Base-by-base conservation (phyloP, 1,140 invertebrate genomes). In the Theocolax elegans region DNA sequence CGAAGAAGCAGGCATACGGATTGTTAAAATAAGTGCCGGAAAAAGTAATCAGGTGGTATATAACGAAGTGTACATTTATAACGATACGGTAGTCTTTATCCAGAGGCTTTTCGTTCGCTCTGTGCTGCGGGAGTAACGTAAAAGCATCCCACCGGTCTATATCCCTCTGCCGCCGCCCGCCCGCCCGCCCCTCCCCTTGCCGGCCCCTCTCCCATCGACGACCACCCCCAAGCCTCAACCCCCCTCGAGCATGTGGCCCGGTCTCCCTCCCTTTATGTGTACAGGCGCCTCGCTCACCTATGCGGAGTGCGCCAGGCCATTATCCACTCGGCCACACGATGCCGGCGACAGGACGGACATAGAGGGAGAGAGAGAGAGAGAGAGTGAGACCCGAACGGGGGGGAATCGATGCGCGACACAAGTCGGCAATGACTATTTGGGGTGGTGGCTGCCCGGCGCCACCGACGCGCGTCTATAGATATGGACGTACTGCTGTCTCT, bases 341-440 rank as follows among this genome's bases (percentile, higher is more conserved):
- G 59, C 44, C 56, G 66, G 35, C 60, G 53, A 48, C 68, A 58
- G 44, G 4, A 25, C 10, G 27, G 23, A 46, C 62, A 44, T 44
- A 25, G 44, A 17, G 49, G 25, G 25, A 19, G 60, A 53, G 31
- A 35, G 25, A 19, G 60, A 53, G 31, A 35, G 42, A 59, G 31
- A 12, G 12, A 27, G 12, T 15, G 19, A 35, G 25, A 17, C 53
- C 21, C 35, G 27, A 23, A 29, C 0, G 13, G 38, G 38, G 54
- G 62, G 71, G 62, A 48, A 73, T 64, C 62, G 51, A 69, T 68
- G 71, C 49, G 66, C 66, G 51, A 73, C 72, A 76, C 74, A 72
- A 65, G 72, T 72, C 68, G 66, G 68, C 73, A 69, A 74, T 73
- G 72, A 72, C 73, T 75, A 74, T 75, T 72, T 73, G 71, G 74